Percentiles rank a stretch among this genome's conserved stretches.
Conservation (phyloP, 2,888 invertebrate genomes). For the Amphimallon solstitiale region DNA sequence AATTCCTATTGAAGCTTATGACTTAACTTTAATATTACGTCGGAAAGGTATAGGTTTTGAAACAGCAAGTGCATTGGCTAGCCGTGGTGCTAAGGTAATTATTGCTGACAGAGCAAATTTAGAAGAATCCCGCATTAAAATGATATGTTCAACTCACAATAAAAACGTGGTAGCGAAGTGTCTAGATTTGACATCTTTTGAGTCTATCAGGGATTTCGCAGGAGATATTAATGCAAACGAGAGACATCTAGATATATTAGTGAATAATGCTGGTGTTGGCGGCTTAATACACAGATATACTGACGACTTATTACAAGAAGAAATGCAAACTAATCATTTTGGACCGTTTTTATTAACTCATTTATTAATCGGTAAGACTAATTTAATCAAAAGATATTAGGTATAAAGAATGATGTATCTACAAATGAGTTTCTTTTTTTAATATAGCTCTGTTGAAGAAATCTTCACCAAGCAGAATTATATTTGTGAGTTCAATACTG, state of each 20-base stretch:
- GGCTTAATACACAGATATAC: conserved; percentile 64
- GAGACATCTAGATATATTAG: conserved; percentile 69
- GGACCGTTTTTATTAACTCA: conserved; percentile 80
- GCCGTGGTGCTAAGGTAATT: conserved; percentile 37
- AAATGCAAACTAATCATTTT: conserved; percentile 76
- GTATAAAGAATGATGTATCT: too few species aligned
- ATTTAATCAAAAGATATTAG: neutral
- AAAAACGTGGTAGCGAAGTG: conserved; percentile 59
- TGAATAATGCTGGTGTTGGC: conserved; percentile 73
- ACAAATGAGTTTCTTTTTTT: conserved; percentile 43
- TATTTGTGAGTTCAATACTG: conserved; percentile 61
- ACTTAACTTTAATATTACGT: neutral
- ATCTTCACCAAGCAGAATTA: conserved; percentile 57
- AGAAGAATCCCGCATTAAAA: conserved; percentile 61
- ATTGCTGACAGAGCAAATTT: conserved; percentile 35
- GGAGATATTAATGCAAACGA: conserved; percentile 66
- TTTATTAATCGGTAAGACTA: conserved; percentile 65
- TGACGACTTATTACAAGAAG: conserved; percentile 71
- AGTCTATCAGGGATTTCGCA: conserved; percentile 70
- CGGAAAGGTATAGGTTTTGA: conserved; percentile 34
- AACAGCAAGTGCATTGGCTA: conserved; percentile 35
- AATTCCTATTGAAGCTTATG: too few species aligned
- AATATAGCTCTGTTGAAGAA: conserved; percentile 58
- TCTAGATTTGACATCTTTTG: conserved; percentile 67
- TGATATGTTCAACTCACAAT: conserved; percentile 56